phyloP scores from a whole-genome alignment of 1,140 invertebrate species.

The Drosophila rufa region DNA sequence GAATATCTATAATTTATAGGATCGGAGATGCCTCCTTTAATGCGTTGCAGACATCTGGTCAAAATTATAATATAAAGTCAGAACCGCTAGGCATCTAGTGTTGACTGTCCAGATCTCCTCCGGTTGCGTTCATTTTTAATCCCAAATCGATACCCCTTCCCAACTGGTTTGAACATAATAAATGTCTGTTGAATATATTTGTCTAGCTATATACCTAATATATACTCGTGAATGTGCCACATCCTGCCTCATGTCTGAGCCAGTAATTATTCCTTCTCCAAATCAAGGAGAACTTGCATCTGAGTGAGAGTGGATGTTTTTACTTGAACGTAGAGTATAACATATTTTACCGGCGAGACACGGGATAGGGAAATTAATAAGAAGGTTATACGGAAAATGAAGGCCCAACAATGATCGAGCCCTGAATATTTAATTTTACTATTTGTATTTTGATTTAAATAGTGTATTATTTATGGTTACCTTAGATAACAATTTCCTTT shows the following conservation, averaged over 20 bases:
- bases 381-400: conserved; percentile 39
- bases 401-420: conserved; percentile 21
- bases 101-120: conserved; percentile 1
- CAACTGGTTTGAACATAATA: conserved; percentile 75
- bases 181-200: conserved; percentile 75
- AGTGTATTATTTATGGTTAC: too few species aligned
- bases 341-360: conserved; percentile 19
- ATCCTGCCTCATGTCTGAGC: conserved; percentile 65
- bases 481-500: too few species aligned
- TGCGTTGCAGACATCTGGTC: too few species aligned
- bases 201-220: too few species aligned
- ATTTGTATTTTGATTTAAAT: conserved; percentile 16
- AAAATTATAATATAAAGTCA: conserved; percentile 37
- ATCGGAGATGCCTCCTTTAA: too few species aligned
- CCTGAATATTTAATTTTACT: conserved; percentile 25
- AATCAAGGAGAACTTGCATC: conserved; percentile 54
- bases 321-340: conserved; percentile 62
- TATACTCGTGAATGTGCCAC: conserved; percentile 51
- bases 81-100: conserved; percentile 69
- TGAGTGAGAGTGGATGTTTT: conserved; percentile 32
- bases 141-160: conserved; percentile 16
- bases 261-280: conserved; percentile 55
- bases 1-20: too few species aligned
- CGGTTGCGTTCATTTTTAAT: conserved; percentile 5
- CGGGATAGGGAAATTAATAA: conserved; percentile 53